Evolutionary conservation across 2,797 vertebrate genomes (phyloP).

Genomic region (Apogon hyalosoma): DNA sequence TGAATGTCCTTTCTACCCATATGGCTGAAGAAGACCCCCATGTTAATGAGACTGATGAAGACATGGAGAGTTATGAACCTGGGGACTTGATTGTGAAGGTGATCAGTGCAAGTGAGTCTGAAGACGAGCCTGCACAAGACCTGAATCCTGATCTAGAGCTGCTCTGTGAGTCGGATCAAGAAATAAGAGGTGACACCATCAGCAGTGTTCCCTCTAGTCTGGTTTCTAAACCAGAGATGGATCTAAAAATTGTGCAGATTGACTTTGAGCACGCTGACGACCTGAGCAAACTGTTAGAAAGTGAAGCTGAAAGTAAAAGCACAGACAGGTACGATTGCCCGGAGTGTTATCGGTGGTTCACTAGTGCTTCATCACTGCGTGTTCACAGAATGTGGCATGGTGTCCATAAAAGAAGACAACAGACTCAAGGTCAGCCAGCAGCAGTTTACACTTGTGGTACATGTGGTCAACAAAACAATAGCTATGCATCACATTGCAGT

Average conservation of each 20-base stretch:
- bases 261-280: conserved; percentile 70
- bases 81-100: conserved; percentile 81
- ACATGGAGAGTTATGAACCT: conserved; percentile 68
- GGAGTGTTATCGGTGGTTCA: conserved; percentile 82
- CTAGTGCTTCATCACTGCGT: conserved; percentile 76
- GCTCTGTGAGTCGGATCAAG: conserved; percentile 83
- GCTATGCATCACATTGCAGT: conserved; percentile 59
- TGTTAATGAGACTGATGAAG: conserved; percentile 61
- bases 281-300: conserved; percentile 18
- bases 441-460: conserved; percentile 66
- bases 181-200: conserved; percentile 65
- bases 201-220: conserved; percentile 20
- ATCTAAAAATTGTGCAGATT: conserved; percentile 84
- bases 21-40: conserved; percentile 33
- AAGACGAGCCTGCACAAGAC: conserved; percentile 66
- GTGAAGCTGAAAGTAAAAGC: conserved; percentile 10
- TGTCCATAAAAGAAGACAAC: conserved; percentile 70
- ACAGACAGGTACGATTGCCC: conserved; percentile 76
- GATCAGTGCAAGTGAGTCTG: conserved; percentile 80
- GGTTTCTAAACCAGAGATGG: conserved; percentile 69
- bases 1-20: conserved; percentile 14
- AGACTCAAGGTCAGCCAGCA: conserved; percentile 67
- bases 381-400: conserved; percentile 85
- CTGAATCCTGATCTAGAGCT: conserved; percentile 80
- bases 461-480: conserved; percentile 70